A percentile compares a stretch with the other conserved stretches of the same genome.
Evolutionary conservation across 2,797 vertebrate genomes (phyloP).

Genomic region (Lacerta agilis): DNA sequence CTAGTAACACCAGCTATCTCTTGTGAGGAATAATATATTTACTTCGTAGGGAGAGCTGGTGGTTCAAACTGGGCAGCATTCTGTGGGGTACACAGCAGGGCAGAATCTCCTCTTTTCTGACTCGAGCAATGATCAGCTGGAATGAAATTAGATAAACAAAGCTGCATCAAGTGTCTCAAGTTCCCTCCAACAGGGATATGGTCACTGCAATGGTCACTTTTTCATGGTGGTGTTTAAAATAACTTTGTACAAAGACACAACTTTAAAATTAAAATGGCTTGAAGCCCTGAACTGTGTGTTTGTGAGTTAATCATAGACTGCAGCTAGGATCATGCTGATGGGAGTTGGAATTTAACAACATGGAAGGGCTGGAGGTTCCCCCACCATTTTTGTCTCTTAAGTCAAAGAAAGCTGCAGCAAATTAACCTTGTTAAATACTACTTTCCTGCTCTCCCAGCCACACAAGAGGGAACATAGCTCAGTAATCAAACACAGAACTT

Average conservation of each 20-base stretch:
- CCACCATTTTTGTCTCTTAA: too few species aligned
- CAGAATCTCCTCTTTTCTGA: background rate
- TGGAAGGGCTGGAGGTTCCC: too few species aligned
- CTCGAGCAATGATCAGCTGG: background rate
- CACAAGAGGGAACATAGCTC: too few species aligned
- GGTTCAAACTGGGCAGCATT: background rate
- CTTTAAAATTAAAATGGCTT: constrained; percentile 71
- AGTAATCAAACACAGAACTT: too few species aligned
- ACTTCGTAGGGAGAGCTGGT: background rate
- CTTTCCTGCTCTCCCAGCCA: too few species aligned
- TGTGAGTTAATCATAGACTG: background rate
- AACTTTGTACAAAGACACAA: constrained; percentile 79
- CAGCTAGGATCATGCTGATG: too few species aligned
- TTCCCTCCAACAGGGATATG: constrained; percentile 44
- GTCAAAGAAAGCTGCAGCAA: too few species aligned
- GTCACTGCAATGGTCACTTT: constrained; percentile 58
- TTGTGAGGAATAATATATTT: background rate
- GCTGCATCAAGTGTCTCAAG: constrained; percentile 55
- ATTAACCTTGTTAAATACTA: too few species aligned
- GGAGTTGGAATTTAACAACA: too few species aligned
- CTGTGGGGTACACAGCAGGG: background rate
- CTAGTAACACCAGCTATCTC: background rate
- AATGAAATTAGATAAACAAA: constrained; percentile 33
- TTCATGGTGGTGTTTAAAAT: constrained; percentile 71
- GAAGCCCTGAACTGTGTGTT: constrained; percentile 36